Evolutionary conservation across 2,113 vertebrate genomes (phyloP).

Genomic region (Arvicanthis niloticus): DNA sequence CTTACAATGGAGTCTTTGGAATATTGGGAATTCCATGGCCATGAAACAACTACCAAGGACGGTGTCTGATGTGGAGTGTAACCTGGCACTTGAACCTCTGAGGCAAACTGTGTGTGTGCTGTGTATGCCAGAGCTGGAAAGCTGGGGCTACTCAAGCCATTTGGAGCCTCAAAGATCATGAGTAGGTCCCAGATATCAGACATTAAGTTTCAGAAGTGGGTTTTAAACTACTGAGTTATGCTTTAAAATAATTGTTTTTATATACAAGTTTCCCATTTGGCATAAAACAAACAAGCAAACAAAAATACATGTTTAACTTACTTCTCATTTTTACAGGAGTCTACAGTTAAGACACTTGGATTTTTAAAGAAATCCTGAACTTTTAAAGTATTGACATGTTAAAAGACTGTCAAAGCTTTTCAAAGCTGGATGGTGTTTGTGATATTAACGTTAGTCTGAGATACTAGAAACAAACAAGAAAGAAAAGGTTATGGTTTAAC

Average conservation of each 20-base stretch:
- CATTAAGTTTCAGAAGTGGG: neutral
- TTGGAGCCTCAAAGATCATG: neutral
- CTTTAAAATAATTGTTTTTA: neutral
- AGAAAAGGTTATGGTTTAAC: neutral
- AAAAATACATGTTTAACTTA: too few relatives aligned
- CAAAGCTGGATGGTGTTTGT: neutral
- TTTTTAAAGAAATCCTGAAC: neutral
- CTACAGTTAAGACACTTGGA: neutral
- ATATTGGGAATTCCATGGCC: neutral
- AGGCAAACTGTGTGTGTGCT: neutral
- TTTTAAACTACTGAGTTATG: neutral
- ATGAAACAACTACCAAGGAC: neutral
- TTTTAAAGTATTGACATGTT: neutral
- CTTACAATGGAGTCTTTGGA: neutral
- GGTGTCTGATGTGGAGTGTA: too few relatives aligned
- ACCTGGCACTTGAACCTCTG: neutral
- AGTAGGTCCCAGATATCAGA: neutral
- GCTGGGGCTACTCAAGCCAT: neutral
- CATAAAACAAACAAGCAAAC: neutral
- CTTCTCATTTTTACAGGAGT: neutral
- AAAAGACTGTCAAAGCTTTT: neutral
- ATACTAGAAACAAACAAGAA: neutral
- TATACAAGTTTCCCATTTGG: neutral
- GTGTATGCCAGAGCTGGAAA: neutral
- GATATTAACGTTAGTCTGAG: neutral